Conservation (phyloP, 2,888 invertebrate species). For the Liposcelis brunnea region DNA sequence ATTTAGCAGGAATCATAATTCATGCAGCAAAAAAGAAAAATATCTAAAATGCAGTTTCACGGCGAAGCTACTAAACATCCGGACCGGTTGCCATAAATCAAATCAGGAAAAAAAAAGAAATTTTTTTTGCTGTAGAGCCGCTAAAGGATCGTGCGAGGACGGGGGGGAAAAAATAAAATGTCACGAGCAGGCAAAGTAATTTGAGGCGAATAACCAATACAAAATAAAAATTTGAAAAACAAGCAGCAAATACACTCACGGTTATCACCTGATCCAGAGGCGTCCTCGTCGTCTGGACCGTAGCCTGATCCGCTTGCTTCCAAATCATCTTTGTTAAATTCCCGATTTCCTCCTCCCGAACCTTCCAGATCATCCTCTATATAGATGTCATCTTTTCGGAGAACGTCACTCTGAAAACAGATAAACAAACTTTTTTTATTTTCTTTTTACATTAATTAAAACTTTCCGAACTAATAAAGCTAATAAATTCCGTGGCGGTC, state of each 20-base stretch:
- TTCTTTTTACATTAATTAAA: no score
- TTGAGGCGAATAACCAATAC: conserved; percentile 7
- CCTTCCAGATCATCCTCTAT: conserved; percentile 65
- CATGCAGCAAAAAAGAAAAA: no score
- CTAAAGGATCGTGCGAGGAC: not conserved
- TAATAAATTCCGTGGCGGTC: no score
- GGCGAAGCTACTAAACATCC: no score
- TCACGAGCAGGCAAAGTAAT: conserved; percentile 11
- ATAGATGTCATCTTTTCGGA: conserved; percentile 43
- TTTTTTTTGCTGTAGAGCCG: not conserved
- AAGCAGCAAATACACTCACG: conserved; percentile 17
- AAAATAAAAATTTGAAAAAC: conserved; percentile 9
- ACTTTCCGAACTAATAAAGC: no score
- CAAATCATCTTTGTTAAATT: conserved; percentile 51
- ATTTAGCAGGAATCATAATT: no score
- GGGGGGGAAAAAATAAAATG: conserved; percentile 14
- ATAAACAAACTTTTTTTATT: no score
- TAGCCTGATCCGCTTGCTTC: conserved; percentile 76
- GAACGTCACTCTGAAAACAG: conserved; percentile 18
- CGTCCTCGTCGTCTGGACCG: conserved; percentile 74
- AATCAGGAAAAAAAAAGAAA: conserved; percentile 19
- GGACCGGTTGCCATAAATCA: conserved; percentile 9
- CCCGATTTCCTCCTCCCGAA: conserved; percentile 40
- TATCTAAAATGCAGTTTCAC: no score
- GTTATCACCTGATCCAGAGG: conserved; percentile 35